Base-by-base conservation (phyloP, 2,797 vertebrate genomes). In the Poecilia wingei region DNA sequence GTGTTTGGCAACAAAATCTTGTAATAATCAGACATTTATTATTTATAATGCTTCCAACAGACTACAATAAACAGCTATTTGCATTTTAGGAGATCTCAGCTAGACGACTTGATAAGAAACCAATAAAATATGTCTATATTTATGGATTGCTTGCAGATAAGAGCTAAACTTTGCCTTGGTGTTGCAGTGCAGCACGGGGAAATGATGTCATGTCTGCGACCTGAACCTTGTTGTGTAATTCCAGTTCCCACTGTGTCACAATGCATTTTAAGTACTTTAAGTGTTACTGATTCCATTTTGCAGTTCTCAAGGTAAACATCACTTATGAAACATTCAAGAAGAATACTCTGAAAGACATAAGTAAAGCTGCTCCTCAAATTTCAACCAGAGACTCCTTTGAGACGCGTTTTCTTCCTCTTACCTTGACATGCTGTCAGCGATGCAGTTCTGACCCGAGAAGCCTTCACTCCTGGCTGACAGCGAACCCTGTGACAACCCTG, bases 401-500 rank as follows among this genome's bases (percentile, higher is more conserved):
- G 68, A 80, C 2, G 1, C 53, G 31, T 69, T 78, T 61, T 12
- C 55, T 61, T 59, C 4, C 79, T 55, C 95, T 95, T 96, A 96
- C 96, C 96, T 96, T 82, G 97, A 95, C 91, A 98, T 96, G 76
- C 95, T 96, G 94, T 99, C 98, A 88, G 97, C 94, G 95, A 99
- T 96, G 96, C 98, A 98, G 95, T 97, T 97, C 94, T 97, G 96
- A 87, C 97, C 96, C 1, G 96, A 97, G 94, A 97, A 99, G 82
- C 97, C 97, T 88, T 99, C 98, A 20, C 97, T 97, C 93, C 98
- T 97, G 83, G 96, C 95, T 9, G 97, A 94, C 85, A 96, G 87
- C 46, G 95, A 91, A 83, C 94, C 95, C 84, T 96, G 95, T 78
- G 95, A 93, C 92, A 96, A 90, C 93, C 94, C 95, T 49, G 95